Percentiles rank a stretch among this genome's conserved stretches.
Conservation (phyloP, 2,113 vertebrate species). For the Macquaria ambigua region DNA sequence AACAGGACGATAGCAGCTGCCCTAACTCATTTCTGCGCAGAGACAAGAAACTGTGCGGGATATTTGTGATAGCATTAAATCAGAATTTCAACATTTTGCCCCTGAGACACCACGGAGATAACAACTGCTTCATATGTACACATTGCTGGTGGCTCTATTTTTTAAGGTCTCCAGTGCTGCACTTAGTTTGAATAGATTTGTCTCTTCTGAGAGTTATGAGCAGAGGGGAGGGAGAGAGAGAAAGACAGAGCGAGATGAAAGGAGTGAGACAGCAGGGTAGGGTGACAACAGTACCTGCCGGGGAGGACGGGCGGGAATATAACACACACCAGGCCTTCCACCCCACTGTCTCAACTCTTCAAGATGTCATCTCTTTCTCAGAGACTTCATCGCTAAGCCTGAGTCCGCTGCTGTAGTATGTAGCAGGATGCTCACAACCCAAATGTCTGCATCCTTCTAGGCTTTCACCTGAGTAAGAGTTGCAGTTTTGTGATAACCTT, state of each 20-base stretch:
- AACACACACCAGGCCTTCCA: constrained; percentile 36
- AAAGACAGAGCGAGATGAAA: background rate
- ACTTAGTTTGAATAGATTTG: constrained; percentile 39
- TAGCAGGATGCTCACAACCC: constrained; percentile 3
- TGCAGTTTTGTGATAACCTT: background rate
- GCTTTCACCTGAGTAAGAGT: background rate
- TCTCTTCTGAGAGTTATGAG: constrained; percentile 36
- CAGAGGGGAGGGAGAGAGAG: background rate
- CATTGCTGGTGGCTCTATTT: background rate
- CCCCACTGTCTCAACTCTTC: background rate
- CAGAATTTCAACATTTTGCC: background rate
- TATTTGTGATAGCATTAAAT: background rate
- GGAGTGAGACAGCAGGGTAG: background rate
- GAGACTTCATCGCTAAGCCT: background rate
- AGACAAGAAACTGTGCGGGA: background rate
- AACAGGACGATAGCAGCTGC: background rate
- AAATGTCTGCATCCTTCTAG: constrained; percentile 16
- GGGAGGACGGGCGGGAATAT: constrained; percentile 17
- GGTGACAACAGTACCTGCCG: constrained; percentile 33
- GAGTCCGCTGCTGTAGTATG: background rate
- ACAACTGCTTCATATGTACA: background rate
- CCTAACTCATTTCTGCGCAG: background rate
- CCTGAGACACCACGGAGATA: background rate
- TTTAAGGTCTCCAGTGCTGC: constrained; percentile 16
- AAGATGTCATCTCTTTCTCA: constrained; percentile 14